phyloP scores from a whole-genome alignment of 1,140 invertebrate genomes.

The Polypedilum pembai region DNA sequence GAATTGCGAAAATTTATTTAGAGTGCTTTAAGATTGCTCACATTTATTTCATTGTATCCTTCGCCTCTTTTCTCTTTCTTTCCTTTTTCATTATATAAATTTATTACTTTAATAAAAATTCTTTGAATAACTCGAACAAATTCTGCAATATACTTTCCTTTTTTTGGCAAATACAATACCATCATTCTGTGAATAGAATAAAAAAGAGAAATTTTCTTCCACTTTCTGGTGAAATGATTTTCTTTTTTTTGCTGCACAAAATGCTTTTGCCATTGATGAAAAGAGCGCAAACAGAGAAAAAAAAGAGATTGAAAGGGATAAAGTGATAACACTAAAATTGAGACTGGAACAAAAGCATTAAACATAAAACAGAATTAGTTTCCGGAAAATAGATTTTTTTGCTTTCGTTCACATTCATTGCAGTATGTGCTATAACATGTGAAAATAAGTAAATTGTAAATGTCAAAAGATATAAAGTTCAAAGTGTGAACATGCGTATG shows the following conservation, averaged over 20 bases:
- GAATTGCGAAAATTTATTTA: not conserved
- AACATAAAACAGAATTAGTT: conserved; percentile 13
- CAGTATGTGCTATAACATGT: not conserved
- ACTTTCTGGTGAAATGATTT: too few species aligned
- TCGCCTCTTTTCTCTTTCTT: not conserved
- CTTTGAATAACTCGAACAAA: conserved; percentile 4
- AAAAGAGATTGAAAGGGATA: not conserved
- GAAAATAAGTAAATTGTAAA: not conserved
- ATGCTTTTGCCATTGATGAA: too few species aligned
- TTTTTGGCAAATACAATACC: too few species aligned
- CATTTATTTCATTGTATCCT: not conserved
- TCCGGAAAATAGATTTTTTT: not conserved
- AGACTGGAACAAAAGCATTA: not conserved
- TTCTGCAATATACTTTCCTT: not conserved
- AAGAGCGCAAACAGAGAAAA: not conserved
- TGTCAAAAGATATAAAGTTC: not conserved
- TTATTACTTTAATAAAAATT: conserved; percentile 15
- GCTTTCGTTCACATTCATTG: not conserved
- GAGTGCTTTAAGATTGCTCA: not conserved
- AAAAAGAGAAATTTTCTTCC: too few species aligned
- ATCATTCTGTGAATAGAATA: too few species aligned
- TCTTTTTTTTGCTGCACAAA: too few species aligned
- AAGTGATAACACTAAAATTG: not conserved
- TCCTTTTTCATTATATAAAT: conserved; percentile 14
- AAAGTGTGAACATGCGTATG: not conserved